A percentile compares a stretch with the other conserved stretches of the same genome.
Conservation (phyloP, 2,113 vertebrate genomes). For the Rana temporaria region DNA sequence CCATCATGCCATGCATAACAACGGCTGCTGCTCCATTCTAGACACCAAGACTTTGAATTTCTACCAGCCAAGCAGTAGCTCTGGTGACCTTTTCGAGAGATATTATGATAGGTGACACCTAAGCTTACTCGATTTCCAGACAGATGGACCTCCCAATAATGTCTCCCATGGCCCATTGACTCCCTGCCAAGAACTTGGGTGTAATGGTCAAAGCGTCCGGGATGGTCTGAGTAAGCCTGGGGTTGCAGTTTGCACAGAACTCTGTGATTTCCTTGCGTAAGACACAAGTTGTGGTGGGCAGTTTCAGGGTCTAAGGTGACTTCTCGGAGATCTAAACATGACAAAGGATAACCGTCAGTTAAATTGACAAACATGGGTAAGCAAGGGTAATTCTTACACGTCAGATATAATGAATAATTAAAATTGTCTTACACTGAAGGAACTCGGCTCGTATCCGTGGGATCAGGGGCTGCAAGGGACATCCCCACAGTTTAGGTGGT, state of each 20-base stretch:
- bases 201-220: slow-evolving; percentile 79
- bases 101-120: slow-evolving; percentile 82
- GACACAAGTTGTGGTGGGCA: slow-evolving; percentile 82
- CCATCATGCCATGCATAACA: slow-evolving; percentile 86
- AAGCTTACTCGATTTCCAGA: slow-evolving; percentile 85
- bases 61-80: slow-evolving; percentile 87
- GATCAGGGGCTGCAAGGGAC: slow-evolving; percentile 4
- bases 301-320: slow-evolving; percentile 87
- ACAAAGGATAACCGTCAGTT: not conserved
- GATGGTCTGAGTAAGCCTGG: slow-evolving; percentile 58
- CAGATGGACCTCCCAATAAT: slow-evolving; percentile 92
- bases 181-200: slow-evolving; percentile 91
- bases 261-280: slow-evolving; percentile 75
- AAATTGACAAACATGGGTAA: not conserved
- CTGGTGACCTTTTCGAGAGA: slow-evolving; percentile 70
- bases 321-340: slow-evolving; percentile 76
- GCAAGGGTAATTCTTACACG: not conserved
- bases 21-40: slow-evolving; percentile 84
- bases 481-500: slow-evolving; percentile 1
- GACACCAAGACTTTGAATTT: slow-evolving; percentile 88
- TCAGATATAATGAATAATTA: not conserved
- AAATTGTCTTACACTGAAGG: slow-evolving; percentile 43
- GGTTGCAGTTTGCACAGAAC: slow-evolving; percentile 77
- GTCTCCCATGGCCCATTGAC: slow-evolving; percentile 75
- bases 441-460: slow-evolving; percentile 42